A percentile compares a stretch with the other conserved stretches of the same genome.
These are phyloP conservation scores for Paguma larvata DNA, from an alignment of 2,797 vertebrate genomes.

Conservation along the genomic window DNA sequence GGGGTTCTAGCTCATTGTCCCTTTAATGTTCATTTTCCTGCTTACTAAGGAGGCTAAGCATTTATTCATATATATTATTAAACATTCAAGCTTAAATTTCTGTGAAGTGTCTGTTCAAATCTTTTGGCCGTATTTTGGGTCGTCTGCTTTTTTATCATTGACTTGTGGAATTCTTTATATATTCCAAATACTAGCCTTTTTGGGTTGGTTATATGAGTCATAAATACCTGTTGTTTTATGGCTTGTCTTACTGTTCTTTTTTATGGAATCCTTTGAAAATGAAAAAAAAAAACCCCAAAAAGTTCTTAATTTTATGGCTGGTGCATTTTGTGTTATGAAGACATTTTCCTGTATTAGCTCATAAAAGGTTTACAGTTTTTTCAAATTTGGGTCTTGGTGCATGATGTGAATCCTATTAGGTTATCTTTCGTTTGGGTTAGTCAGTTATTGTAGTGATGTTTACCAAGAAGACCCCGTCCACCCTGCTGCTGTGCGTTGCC, in stretches of 20 bases:
- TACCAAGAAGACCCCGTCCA: not conserved
- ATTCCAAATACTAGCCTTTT: not conserved
- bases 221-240: not conserved
- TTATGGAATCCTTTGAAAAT: not conserved
- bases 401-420: not conserved
- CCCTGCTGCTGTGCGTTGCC: not conserved
- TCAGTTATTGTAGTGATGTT: not conserved
- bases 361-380: not conserved
- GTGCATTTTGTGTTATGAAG: not conserved
- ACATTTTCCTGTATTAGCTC: not conserved
- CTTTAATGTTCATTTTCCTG: not conserved
- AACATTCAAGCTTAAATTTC: not conserved
- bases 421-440: not conserved
- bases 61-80: not conserved
- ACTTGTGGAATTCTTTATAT: not conserved
- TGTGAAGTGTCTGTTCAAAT: not conserved
- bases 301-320: not conserved
- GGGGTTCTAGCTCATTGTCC: not conserved
- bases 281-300: not conserved
- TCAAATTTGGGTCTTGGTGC: not conserved
- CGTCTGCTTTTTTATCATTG: constrained; percentile 3
- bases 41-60: not conserved
- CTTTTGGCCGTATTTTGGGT: not conserved
- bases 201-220: not conserved
- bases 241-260: not conserved